Percentiles rank a stretch among this genome's conserved stretches.
Conservation (phyloP, 2,797 vertebrate species). For the Natrix natrix region DNA sequence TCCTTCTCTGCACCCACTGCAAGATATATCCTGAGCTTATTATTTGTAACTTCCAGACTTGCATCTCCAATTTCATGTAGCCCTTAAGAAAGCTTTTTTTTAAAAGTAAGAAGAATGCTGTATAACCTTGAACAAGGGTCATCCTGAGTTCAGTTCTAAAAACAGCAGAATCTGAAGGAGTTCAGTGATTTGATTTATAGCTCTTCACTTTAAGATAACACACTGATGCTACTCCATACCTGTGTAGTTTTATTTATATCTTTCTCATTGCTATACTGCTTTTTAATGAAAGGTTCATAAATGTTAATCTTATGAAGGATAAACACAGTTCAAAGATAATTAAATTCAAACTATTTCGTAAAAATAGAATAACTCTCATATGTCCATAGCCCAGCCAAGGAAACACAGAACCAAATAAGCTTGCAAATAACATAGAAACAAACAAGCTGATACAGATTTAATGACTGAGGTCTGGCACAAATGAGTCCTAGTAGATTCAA, state of each 20-base stretch:
- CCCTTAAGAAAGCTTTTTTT: constrained; percentile 43
- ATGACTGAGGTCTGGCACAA: no score
- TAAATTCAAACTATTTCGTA: not conserved
- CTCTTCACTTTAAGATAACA: constrained; percentile 3
- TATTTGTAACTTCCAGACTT: constrained; percentile 41
- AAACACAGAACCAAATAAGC: no score
- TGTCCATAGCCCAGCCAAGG: no score
- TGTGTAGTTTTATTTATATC: not conserved
- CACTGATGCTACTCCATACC: not conserved
- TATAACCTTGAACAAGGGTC: constrained; percentile 54
- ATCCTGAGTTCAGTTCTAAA: constrained; percentile 63
- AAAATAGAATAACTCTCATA: not conserved
- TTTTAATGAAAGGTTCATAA: not conserved
- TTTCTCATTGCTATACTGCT: not conserved
- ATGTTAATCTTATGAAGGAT: not conserved
- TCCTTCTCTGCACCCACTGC: not conserved
- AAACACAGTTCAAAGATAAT: not conserved
- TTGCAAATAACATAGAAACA: no score
- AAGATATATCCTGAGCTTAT: constrained; percentile 26
- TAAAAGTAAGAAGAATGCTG: constrained; percentile 33
- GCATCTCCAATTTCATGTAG: constrained; percentile 49
- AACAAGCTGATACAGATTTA: no score
- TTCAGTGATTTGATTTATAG: not conserved
- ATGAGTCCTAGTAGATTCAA: no score
- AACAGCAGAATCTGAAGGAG: constrained; percentile 23